Evolutionary conservation across 2,113 vertebrate species (phyloP).

Genomic region (Tyrannus savana): DNA sequence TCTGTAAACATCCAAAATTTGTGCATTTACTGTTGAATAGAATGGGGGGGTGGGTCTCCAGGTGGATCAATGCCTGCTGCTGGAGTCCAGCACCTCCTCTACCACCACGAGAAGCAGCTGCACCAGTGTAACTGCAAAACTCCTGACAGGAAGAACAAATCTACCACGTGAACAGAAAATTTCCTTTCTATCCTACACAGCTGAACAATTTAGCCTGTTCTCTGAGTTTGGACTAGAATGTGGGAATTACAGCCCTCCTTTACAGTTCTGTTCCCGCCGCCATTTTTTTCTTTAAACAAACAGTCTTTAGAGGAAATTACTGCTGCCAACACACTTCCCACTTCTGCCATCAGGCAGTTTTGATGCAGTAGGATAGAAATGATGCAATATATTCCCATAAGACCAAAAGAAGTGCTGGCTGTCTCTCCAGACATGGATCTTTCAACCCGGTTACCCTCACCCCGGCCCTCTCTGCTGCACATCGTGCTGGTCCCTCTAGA

Average conservation of each 20-base stretch:
- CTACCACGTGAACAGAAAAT: background rate
- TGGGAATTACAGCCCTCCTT: background rate
- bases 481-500: background rate
- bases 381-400: background rate
- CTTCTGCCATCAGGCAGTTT: background rate
- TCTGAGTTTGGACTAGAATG: background rate
- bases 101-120: rapidly evolving
- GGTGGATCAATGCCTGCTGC: background rate
- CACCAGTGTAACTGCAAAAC: background rate
- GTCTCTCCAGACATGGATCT: background rate
- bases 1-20: background rate
- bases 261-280: background rate
- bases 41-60: background rate
- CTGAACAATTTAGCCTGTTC: background rate
- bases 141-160: background rate
- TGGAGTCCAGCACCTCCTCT: background rate
- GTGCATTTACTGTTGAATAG: background rate
- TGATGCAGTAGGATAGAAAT: background rate
- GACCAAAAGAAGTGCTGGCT: background rate
- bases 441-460: background rate
- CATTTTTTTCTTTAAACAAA: background rate
- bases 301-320: background rate
- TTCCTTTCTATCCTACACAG: background rate
- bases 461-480: background rate
- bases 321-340: background rate